Evolutionary conservation across 2,888 invertebrate species (phyloP).

Genomic region (Caenorhabditis sulstoni): DNA sequence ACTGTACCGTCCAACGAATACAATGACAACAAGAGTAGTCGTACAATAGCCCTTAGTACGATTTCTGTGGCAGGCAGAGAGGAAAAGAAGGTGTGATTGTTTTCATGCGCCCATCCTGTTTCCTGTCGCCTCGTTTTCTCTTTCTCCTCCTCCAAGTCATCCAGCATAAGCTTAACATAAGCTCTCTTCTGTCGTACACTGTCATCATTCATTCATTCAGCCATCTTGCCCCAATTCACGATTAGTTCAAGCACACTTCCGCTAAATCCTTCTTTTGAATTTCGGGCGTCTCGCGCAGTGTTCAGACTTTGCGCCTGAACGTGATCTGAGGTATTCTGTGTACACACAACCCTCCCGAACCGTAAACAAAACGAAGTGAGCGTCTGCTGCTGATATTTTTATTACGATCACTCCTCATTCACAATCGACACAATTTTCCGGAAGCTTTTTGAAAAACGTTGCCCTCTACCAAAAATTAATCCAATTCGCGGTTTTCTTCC

Average conservation of each 20-base stretch:
- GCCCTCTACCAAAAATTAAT: neutral
- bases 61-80: conserved; percentile 28
- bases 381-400: conserved; percentile 6
- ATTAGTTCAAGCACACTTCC: conserved; percentile 23
- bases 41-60: conserved; percentile 50
- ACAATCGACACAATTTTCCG: neutral
- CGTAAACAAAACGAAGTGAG: conserved; percentile 22
- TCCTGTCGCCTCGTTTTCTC: conserved; percentile 13
- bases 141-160: conserved; percentile 8
- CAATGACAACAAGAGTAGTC: conserved; percentile 44
- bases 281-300: neutral
- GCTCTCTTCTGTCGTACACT: conserved; percentile 13
- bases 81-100: conserved; percentile 47
- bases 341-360: conserved; percentile 11
- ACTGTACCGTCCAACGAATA: conserved; percentile 22
- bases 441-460: too few relatives aligned
- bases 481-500: conserved; percentile 15
- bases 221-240: neutral
- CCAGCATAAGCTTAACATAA: conserved; percentile 26
- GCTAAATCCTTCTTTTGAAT: conserved; percentile 9
- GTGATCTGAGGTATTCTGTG: conserved; percentile 30
- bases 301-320: conserved; percentile 25
- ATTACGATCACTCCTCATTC: conserved; percentile 17
- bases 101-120: conserved; percentile 45
- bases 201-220: conserved; percentile 4